Percentiles rank a stretch among this genome's conserved stretches.
Evolutionary conservation across 2,797 vertebrate genomes (phyloP).

Genomic region (Emydoidea blandingii): DNA sequence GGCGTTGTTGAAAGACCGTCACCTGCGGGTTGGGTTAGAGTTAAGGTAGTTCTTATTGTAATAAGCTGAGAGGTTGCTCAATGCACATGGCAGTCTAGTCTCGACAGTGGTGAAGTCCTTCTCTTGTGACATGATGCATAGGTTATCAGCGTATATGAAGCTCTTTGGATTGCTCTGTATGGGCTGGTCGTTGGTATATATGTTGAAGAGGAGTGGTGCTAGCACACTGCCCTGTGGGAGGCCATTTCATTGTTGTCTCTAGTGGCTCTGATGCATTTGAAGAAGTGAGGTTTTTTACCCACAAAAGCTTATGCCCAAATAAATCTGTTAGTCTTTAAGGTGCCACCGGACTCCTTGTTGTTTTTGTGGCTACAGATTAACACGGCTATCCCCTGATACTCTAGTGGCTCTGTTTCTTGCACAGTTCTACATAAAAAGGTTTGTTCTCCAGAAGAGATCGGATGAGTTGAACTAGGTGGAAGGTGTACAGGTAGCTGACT

Average conservation of each 20-base stretch:
- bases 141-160: neutral
- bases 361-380: no score
- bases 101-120: neutral
- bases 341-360: no score
- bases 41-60: neutral
- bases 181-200: neutral
- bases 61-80: neutral
- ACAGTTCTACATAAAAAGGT: no score
- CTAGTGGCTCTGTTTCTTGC: neutral
- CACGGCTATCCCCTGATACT: no score
- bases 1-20: neutral
- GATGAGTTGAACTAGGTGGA: no score
- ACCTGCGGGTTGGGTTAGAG: neutral
- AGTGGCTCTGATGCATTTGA: neutral
- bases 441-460: no score
- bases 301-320: no score
- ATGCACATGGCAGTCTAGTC: neutral
- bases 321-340: no score
- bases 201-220: neutral
- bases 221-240: neutral
- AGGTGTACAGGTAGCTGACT: no score
- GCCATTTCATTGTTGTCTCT: neutral
- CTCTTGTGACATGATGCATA: neutral
- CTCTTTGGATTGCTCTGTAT: neutral
- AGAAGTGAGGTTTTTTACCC: no score